Evolutionary conservation across 2,888 invertebrate species (phyloP), one percentile per base, ranked within the genome.

Genomic region (Cylloceria caligata): DNA sequence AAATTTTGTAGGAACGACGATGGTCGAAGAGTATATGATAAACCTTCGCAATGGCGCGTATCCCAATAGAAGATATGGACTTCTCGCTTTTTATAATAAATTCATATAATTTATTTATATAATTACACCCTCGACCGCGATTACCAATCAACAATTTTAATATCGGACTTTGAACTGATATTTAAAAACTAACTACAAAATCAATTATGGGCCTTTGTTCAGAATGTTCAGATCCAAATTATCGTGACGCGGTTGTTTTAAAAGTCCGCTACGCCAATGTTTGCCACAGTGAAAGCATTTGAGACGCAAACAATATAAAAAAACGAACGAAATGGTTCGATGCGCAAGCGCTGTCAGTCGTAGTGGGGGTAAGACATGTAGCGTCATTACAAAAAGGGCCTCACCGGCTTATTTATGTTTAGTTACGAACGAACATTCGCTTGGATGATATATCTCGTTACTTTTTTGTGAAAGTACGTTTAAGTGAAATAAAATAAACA

Each of bases 351-450:
- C 73, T 2, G 16, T 34, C n/a, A 9, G 13, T 60, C 30, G 0
- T 68, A 74, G 85, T 81, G 72, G 83, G 85, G 81, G 83, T 60
- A 34, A 64, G 19, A 60, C 76, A 71, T 27, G 60, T 49, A 47
- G 80, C 82, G 84, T 86, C 85, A 78, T 84, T 84, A 87, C 85
- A 88, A 87, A 89, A 89, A 81, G 88, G 87, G 87, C 86, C 85
- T 68, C 78, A 52, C 75, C 19, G 34, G 67, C 71, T 74, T 81
- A 80, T 83, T 84, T 83, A 77, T 65, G 72, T 83, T 64, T 79
- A 77, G 84, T 86, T 82, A 69, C 47, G 67, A 75, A 34, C 57
- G 49, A 73, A 24, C 30, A 60, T 69, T 75, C 42, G 16, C 16
- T 16, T 49, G 45, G 60, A 49, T 36, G 13, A 39, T 34, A 19